Conservation (phyloP, 2,113 vertebrate genomes). For the Myiopsitta monachus region DNA sequence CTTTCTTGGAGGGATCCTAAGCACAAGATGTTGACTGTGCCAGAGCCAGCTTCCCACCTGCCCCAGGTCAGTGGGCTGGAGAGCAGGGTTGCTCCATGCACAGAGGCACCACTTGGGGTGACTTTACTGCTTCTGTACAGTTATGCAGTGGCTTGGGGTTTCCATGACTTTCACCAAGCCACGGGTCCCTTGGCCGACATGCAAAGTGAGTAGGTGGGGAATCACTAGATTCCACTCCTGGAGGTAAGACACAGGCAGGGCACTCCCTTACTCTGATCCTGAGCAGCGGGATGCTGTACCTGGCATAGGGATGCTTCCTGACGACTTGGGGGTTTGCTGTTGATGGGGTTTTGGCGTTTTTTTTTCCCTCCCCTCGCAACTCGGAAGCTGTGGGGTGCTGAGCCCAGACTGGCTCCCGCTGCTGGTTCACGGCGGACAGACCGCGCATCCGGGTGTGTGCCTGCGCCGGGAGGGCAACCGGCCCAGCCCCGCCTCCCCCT, state of each 20-base stretch:
- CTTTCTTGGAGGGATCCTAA: not conserved
- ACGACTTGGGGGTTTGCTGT: rapidly evolving
- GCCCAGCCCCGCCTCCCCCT: not conserved
- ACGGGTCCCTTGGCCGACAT: rapidly evolving
- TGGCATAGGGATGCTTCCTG: rapidly evolving
- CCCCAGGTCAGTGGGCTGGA: not conserved
- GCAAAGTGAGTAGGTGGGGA: rapidly evolving
- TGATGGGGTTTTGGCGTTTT: not conserved
- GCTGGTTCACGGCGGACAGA: not conserved
- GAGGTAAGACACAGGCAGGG: rapidly evolving
- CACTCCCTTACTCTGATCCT: not conserved
- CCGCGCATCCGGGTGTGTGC: not conserved
- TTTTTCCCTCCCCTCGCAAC: not conserved
- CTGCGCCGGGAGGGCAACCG: not conserved
- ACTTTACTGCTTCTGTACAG: rapidly evolving
- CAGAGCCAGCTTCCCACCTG: not conserved
- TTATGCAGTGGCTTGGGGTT: rapidly evolving
- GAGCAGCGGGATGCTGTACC: not conserved
- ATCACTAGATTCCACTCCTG: rapidly evolving
- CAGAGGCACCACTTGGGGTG: rapidly evolving
- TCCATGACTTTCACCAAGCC: not conserved
- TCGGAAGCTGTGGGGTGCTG: rapidly evolving
- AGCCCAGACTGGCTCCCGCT: not conserved
- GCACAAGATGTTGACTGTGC: rapidly evolving
- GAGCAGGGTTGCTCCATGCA: not conserved